These are phyloP conservation scores for Chymomyza procnemis DNA, from an alignment of 2,888 invertebrate genomes.

Conservation along the genomic window DNA sequence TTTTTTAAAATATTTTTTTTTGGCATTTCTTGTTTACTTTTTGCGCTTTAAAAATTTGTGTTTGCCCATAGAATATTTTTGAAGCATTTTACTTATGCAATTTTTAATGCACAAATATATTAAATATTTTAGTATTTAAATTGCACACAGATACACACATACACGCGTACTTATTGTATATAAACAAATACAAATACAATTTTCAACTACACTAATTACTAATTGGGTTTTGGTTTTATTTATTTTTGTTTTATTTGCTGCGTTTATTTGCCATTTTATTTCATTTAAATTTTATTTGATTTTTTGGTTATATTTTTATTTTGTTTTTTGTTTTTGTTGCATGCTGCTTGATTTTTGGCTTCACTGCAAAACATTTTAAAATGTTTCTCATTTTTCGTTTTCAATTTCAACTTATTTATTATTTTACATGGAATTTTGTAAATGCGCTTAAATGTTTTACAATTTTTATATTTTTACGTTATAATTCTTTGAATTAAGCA, in stretches of 20 bases:
- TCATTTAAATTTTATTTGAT: constrained; percentile 39
- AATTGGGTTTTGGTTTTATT: constrained; percentile 32
- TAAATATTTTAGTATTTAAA: too few species aligned
- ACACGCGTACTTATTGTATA: too few species aligned
- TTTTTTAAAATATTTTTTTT: not conserved
- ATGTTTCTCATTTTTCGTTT: constrained; percentile 8
- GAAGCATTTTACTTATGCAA: not conserved
- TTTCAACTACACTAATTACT: constrained; percentile 41
- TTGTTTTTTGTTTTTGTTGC: constrained; percentile 40
- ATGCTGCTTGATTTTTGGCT: constrained; percentile 63
- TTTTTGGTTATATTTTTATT: constrained; percentile 29
- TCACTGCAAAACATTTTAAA: constrained; percentile 38
- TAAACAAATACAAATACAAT: not conserved
- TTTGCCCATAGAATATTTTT: not conserved
- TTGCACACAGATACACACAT: not conserved
- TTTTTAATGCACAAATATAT: not conserved
- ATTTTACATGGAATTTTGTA: constrained; percentile 56
- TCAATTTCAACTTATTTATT: constrained; percentile 37
- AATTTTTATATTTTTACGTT: constrained; percentile 59
- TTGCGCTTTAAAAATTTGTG: not conserved
- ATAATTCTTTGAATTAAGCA: constrained; percentile 55
- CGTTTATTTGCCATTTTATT: constrained; percentile 11
- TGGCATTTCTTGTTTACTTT: not conserved
- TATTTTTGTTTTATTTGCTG: constrained; percentile 19
- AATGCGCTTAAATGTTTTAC: constrained; percentile 34